Base-by-base conservation (phyloP, 1,140 invertebrate genomes). In the Lethocerus indicus region DNA sequence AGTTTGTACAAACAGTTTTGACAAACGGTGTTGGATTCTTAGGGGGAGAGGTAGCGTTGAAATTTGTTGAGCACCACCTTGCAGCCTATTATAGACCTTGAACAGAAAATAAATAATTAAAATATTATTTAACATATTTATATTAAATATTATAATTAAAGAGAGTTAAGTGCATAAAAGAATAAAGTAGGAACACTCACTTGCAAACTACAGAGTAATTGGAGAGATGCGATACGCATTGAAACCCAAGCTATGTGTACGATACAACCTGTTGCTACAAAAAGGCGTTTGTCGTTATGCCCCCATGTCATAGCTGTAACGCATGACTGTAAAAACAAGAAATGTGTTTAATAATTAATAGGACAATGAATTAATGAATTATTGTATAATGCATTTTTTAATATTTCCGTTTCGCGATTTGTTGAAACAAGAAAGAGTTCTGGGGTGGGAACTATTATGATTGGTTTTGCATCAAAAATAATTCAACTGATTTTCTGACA, bases 301-400 rank as follows among this genome's bases (percentile, higher is more conserved):
- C 91, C 94, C 92, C 92, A 98, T 1, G 92, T 97, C 56, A 98
- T 68, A 4, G 91, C 88, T 28, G 87, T 88, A 29, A 96, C 83
- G 4, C 82, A 78, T 56, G 81, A 75, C 83, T 89, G 58, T 50
- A 66, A 65, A 29, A 51, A 47, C 43, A 56, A 37, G n/a, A n/a
- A n/a, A n/a, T n/a, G n/a, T n/a, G n/a, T n/a, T n/a, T n/a, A n/a
- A n/a, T n/a, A n/a, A n/a, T n/a, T n/a, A n/a, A n/a, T n/a, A n/a
- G n/a, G n/a, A n/a, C n/a, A n/a, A n/a, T n/a, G n/a, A n/a, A n/a
- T n/a, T n/a, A n/a, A n/a, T n/a, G n/a, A n/a, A n/a, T n/a, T n/a
- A n/a, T n/a, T n/a, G n/a, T n/a, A n/a, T n/a, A n/a, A n/a, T n/a
- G n/a, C n/a, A n/a, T n/a, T n/a, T n/a, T n/a, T n/a, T n/a, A n/a